These are phyloP conservation scores for Ctenopoma multispine DNA, from an alignment of 2,797 vertebrate genomes.

Conservation along the genomic window DNA sequence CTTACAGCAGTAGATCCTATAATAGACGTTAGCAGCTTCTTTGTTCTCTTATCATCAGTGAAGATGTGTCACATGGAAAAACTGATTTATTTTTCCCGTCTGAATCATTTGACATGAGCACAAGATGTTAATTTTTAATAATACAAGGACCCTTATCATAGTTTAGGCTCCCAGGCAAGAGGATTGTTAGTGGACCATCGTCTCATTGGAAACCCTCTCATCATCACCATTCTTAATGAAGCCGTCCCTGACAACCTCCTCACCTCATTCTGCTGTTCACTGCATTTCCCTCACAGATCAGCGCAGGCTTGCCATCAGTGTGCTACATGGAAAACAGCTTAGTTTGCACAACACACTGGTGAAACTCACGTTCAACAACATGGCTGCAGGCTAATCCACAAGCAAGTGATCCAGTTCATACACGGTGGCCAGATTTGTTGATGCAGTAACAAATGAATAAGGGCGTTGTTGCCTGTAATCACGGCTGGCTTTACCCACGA, in stretches of 20 bases:
- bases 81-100: neutral
- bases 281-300: neutral
- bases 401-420: neutral
- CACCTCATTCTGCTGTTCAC: neutral
- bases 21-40: neutral
- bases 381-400: neutral
- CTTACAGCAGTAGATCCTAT: neutral
- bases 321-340: neutral
- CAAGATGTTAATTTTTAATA: neutral
- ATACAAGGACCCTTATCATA: neutral
- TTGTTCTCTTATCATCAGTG: neutral
- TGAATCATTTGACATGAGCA: neutral
- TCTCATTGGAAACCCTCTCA: neutral
- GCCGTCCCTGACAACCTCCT: neutral
- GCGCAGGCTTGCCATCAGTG: no score
- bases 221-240: neutral
- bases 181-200: neutral
- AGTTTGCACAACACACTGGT: neutral
- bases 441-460: neutral
- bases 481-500: neutral
- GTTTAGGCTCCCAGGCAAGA: neutral
- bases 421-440: neutral
- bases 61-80: neutral
- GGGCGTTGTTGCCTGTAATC: neutral
- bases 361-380: no score